phyloP scores from a whole-genome alignment of 2,888 invertebrate species.

The Meghimatium bilineatum region DNA sequence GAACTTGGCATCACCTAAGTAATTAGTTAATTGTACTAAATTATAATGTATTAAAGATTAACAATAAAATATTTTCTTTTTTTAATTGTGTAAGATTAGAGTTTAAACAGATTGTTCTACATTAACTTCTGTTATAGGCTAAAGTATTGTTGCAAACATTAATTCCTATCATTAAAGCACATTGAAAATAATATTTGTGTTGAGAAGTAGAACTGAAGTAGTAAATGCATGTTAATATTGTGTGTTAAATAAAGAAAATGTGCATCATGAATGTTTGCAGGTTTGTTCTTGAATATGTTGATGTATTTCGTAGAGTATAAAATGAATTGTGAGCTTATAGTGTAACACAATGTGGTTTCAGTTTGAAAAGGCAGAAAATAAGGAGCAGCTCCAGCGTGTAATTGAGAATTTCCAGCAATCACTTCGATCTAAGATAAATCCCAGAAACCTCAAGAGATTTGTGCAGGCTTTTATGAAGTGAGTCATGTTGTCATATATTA shows the following conservation, averaged over 20 bases:
- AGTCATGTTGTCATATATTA: conserved; percentile 74
- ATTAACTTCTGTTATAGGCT: background rate
- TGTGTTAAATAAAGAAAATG: background rate
- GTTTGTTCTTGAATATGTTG: background rate
- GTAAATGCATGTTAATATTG: conserved; percentile 7
- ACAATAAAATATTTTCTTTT: background rate
- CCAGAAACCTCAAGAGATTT: conserved; percentile 88
- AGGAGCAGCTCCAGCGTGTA: conserved; percentile 81
- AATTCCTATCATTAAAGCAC: background rate
- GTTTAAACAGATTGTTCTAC: background rate
- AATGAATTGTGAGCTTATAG: background rate
- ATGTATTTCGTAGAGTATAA: background rate
- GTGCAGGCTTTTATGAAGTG: conserved; percentile 90
- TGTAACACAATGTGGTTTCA: conserved; percentile 53
- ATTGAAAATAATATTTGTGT: background rate
- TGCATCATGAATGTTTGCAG: background rate
- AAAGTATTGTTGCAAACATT: too few relatives aligned
- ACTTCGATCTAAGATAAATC: conserved; percentile 85
- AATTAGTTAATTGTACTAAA: background rate
- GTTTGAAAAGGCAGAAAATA: conserved; percentile 75
- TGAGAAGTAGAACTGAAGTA: background rate
- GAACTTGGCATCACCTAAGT: background rate
- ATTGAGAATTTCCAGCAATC: conserved; percentile 87
- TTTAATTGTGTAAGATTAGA: background rate
- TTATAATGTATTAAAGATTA: background rate